Evolutionary conservation across 2,797 vertebrate genomes (phyloP), one percentile per base, ranked within the genome.

Genomic region (Rachycentron canadum): DNA sequence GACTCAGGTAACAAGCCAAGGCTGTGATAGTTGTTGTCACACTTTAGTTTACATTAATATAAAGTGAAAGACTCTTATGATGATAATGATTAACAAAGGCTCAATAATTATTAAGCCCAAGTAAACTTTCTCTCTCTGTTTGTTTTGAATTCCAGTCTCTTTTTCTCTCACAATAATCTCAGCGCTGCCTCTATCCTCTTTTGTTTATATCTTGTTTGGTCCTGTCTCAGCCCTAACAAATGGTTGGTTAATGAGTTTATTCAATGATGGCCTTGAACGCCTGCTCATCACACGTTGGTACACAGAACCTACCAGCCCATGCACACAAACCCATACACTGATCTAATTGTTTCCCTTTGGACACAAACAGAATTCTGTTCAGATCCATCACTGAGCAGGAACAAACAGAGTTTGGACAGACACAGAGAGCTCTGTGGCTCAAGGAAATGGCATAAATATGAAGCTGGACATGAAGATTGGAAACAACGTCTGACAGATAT

Each of bases 341-440:
- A 73, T 56, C 73, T 87, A 89, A 91, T 91, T 92, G 92, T 92
- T 91, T 92, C 86, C 86, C 86, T 40, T 87, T 23, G 76, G 87
- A 93, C 88, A 91, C 86, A 89, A 90, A 86, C 86, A 79, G 80
- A 84, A 86, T 84, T 84, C 52, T 83, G 80, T 70, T 83, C 73
- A 59, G 81, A 86, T 87, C 81, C 79, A 66, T 88, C 81, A 78
- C 79, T 28, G 77, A 66, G 79, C 74, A 79, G 73, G 85, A 73
- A 85, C 82, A 89, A 90, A 89, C 81, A 75, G 65, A 50, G 76
- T 73, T 80, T 41, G 68, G 83, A 86, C 84, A 75, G 72, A 85
- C 76, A 79, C 79, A 57, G 66, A 67, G 79, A 82, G 60, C 77
- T 71, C 69, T 75, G 84, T 84, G 81, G 58, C 77, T 86, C 62